Conservation (phyloP, 2,888 invertebrate species). For the Caenorhabditis virilis region DNA sequence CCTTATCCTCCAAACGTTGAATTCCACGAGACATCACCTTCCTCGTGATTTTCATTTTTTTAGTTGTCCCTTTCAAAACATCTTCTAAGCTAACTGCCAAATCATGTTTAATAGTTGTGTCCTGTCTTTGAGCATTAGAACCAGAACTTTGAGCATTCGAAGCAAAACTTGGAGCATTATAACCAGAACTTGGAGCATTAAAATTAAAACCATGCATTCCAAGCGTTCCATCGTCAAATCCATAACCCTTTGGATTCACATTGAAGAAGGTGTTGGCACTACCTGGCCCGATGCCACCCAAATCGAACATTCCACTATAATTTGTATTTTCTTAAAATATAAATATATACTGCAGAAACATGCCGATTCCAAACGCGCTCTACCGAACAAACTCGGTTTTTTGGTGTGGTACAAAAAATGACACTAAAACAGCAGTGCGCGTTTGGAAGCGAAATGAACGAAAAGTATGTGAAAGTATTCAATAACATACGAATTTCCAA, state of each 20-base stretch:
- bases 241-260: slow-evolving; percentile 64
- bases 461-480: no score
- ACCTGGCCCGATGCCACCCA: slow-evolving; percentile 61
- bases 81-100: slow-evolving; percentile 78
- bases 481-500: slow-evolving; percentile 76
- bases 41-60: slow-evolving; percentile 98
- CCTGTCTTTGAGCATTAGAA: slow-evolving; percentile 57
- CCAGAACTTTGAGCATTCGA: slow-evolving; percentile 72
- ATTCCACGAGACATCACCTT: slow-evolving; percentile 68
- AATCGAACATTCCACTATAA: slow-evolving; percentile 78
- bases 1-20: slow-evolving; percentile 71
- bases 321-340: no score
- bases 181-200: slow-evolving; percentile 72
- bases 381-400: no score
- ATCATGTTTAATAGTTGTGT: slow-evolving; percentile 64
- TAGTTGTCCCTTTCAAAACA: slow-evolving; percentile 88
- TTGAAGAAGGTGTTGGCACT: slow-evolving; percentile 59
- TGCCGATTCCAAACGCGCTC: no score
- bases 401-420: no score
- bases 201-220: slow-evolving; percentile 76
- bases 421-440: no score
- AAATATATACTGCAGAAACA: no score
- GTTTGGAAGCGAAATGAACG: no score
- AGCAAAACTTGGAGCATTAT: no score
- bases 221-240: slow-evolving; percentile 71